phyloP scores from a whole-genome alignment of 2,113 vertebrate genomes.

The Steatornis caripensis region DNA sequence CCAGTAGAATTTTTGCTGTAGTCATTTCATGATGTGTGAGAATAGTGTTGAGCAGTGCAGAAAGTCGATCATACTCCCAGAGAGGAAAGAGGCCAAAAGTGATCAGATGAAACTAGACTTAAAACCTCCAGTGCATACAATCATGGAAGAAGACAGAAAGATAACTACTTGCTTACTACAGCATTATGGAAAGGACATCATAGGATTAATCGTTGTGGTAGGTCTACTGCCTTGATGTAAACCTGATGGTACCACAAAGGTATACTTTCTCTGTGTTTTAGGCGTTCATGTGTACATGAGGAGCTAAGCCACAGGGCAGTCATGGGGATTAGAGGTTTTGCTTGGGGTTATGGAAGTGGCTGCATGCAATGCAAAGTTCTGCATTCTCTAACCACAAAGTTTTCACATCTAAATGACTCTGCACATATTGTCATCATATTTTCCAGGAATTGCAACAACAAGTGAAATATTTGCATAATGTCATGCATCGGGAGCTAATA shows the following conservation, averaged over 20 bases:
- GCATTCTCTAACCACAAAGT: neutral
- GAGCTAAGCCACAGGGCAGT: neutral
- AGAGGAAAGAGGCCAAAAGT: neutral
- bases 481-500: neutral
- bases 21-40: neutral
- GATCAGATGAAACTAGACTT: neutral
- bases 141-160: neutral
- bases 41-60: neutral
- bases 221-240: neutral
- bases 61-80: neutral
- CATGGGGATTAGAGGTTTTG: neutral
- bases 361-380: neutral
- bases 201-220: neutral
- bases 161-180: neutral
- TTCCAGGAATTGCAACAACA: slow-evolving; percentile 47
- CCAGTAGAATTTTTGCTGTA: neutral
- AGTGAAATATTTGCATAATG: slow-evolving; percentile 22
- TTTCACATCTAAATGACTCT: neutral
- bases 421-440: neutral
- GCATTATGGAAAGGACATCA: neutral
- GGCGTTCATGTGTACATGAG: neutral
- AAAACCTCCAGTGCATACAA: neutral
- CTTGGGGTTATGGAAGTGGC: neutral
- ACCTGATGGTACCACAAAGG: neutral
- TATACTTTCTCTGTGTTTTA: neutral